These are phyloP conservation scores for Motacilla alba DNA, from an alignment of 2,113 vertebrate genomes.

Conservation along the genomic window DNA sequence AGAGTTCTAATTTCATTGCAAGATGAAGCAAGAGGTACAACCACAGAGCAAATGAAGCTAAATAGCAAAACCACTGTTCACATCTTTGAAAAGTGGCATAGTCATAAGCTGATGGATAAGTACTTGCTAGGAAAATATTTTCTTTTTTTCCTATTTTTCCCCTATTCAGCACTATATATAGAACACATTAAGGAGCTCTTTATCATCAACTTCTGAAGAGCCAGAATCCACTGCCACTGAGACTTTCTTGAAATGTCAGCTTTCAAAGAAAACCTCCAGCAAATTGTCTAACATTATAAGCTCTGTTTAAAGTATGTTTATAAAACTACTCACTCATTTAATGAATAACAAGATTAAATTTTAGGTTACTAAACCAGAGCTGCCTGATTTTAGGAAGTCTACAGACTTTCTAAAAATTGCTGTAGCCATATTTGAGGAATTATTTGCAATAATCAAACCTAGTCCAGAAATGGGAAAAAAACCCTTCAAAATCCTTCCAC, in stretches of 20 bases:
- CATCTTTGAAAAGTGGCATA: not conserved
- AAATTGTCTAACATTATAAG: not conserved
- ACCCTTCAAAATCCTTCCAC: not conserved
- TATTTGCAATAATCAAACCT: not conserved
- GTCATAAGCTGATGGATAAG: not conserved
- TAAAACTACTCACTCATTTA: not conserved
- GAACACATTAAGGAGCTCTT: not conserved
- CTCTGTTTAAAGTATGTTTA: not conserved
- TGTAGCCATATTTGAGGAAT: not conserved
- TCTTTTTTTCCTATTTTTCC: not conserved
- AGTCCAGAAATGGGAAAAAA: not conserved
- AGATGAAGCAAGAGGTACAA: not conserved
- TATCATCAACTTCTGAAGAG: not conserved
- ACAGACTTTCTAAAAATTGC: not conserved
- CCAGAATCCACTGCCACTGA: not conserved
- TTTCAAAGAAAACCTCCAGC: not conserved
- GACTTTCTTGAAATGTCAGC: not conserved
- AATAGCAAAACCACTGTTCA: not conserved
- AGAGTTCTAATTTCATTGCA: not conserved
- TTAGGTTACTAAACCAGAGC: not conserved
- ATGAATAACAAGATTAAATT: not conserved
- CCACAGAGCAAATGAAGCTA: not conserved
- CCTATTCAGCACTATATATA: not conserved
- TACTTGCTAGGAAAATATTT: not conserved
- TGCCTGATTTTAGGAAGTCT: not conserved